Base-by-base conservation (phyloP, 2,888 invertebrate genomes). In the Julus scanicus region DNA sequence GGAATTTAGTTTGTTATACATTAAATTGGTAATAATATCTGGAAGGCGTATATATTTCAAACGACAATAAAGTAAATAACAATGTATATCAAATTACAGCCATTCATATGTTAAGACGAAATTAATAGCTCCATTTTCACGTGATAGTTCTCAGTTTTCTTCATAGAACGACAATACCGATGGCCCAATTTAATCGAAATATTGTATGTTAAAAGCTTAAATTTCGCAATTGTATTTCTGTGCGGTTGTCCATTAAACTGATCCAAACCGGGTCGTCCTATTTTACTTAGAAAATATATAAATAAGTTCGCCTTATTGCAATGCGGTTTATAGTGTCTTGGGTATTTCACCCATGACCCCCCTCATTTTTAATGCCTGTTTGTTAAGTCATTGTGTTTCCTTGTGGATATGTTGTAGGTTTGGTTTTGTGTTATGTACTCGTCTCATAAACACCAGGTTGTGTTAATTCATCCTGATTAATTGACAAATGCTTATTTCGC, bases 161-260 rank as follows among this genome's bases (percentile, higher is more conserved):
- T 29, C 29, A 11, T 11, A 71, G 29, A 11, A 71, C 71, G 29
- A 71, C 71, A 71, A 71, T 71, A 71, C 11, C 29, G 29, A 11
- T 71, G 71, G 71, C 71, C 71, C 71, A 71, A 71, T 71, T 71
- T 71, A 71, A 29, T 71, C 71, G 71, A 71, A 71, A 71, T 53
- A 63, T 20, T 71, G 2, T 71, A 71, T 71, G 71, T 71, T 29
- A 29, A 71, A 29, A 29, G 29, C 29, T 4, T 29, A 71, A 71
- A n/a, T 29, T 29, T 29, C n/a, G 71, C 71, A 71, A 71, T 71
- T 71, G 29, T 29, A 71, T 71, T 71, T 71, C 11, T 8, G 71
- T 29, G 20, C 71, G 20, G 71, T 71, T 71, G 71, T 71, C 71
- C 29, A 29, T 71, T 29, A 71, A 29, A 29, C 71, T 9, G 71